Base-by-base conservation (phyloP, 35 echinoderm and acorn worm species). In the Ophiothrix spiculata region DNA sequence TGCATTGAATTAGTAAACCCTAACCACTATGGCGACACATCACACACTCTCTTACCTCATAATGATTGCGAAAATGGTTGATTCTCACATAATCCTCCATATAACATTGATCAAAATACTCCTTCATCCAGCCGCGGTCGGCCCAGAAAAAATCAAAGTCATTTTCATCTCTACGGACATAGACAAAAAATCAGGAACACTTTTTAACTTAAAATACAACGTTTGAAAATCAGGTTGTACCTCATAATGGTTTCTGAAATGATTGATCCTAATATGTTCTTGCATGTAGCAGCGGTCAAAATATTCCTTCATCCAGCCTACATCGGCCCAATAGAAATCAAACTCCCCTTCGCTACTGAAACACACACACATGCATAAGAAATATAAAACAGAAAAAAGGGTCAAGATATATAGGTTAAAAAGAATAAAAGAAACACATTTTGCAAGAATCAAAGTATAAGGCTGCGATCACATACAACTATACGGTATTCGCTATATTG, bases 221-320 rank as follows among this genome's bases (percentile, higher is more conserved):
- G 74, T 39, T 16, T 21, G 74, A 60, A 29, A 49, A 77, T n/a
- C n/a, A 16, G 28, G 16, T 36, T 86, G 92, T 77, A 98, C 95
- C 95, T 98, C 95, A 91, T 91, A 98, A 60, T 98, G 95, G 56
- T 98, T 98, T 77, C 95, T 91, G 78, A 98, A 98, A 77, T 98
- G 95, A 84, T 98, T 97, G 36, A 98, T 94, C 56, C 91, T 77
- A 46, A 98, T 89, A 88, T 98, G 91, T 49, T 98, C 95, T 38
- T 98, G 86, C 85, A 98, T 90, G 77, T 91, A 98, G 78, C 85
- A 93, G 63, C 87, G 91, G 46, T 98, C 95, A 91, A 98, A 97
- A 82, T 94, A 93, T 83, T 98, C 95, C 79, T 90, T 93, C 95
- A 98, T 98, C 95, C 95, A 98, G 60, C 92, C 92, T 38, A 90